Base-by-base conservation (phyloP, 92 coral and sea anemone species). In the Galaxea fascicularis region DNA sequence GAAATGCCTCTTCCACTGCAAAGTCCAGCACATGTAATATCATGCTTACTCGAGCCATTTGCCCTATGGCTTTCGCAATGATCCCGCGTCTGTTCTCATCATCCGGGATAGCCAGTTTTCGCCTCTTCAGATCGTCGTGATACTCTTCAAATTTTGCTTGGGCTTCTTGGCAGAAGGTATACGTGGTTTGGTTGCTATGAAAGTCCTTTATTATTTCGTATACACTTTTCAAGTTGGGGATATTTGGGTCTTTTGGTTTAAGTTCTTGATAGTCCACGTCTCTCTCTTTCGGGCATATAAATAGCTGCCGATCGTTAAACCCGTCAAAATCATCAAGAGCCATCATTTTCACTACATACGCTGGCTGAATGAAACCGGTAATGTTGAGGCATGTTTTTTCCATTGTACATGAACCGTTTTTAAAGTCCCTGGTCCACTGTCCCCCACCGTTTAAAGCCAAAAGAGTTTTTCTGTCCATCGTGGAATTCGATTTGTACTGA, bases 341-440 rank as follows among this genome's bases (percentile, higher is more conserved):
- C 69, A 30, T 54, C 71, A 77, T 77, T 14, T 77, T 77, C 70
- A 77, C 82, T 18, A 77, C 85, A 57, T 85, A 85, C 4, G 90
- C 90, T 2, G 90, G 85, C 60, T 86, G 90, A 45, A 86, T 86
- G 64, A 79, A 80, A 13, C 83, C 83, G 10, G 91, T 81, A 8
- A 81, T 81, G 83, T 87, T 82, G 24, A 87, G 67, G 60, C 91
- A 80, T 8, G 87, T 81, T 10, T 14, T 64, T 4, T 87, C 73
- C 83, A 87, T 87, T 30, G 85, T 89, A 20, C 31, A 47, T 8
- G 92, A 89, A 12, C 92, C 81, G 65, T 77, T 89, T 66, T 83
- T 89, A 44, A 83, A 89, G 79, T 89, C 85, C 52, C 92, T 65
- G 46, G 92, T 83, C 86, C 92, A 89, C 68, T 89, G 92, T 18